Evolutionary conservation across 1,140 invertebrate species (phyloP).

Genomic region (Dreissena rostriformis): DNA sequence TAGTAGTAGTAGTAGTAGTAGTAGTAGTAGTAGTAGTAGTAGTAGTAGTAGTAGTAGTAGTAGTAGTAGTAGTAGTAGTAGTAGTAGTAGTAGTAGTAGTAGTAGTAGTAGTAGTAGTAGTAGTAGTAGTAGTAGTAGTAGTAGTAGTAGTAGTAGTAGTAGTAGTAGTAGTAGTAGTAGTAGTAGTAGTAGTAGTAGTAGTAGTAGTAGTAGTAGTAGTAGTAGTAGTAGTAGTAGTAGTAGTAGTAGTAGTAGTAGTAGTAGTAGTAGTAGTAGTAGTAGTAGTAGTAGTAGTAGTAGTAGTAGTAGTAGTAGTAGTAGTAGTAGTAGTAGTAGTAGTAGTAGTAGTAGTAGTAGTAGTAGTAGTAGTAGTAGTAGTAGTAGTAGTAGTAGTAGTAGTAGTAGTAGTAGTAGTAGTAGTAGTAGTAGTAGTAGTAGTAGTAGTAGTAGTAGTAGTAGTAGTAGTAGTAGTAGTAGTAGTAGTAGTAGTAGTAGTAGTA

Average conservation of each 20-base stretch:
- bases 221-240: neutral
- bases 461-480: neutral
- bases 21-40: conserved; percentile 38
- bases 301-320: conserved; percentile 21
- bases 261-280: conserved; percentile 10
- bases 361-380: conserved; percentile 19
- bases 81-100: conserved; percentile 19
- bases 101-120: neutral
- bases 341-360: conserved; percentile 5
- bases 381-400: conserved; percentile 22
- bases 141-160: neutral
- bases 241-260: conserved; percentile 9
- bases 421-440: conserved; percentile 27
- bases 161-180: neutral
- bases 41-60: conserved; percentile 20
- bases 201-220: neutral
- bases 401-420: conserved; percentile 26
- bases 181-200: neutral
- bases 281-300: conserved; percentile 15
- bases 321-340: conserved; percentile 19
- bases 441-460: conserved; percentile 23
- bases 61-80: conserved; percentile 30
- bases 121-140: conserved; percentile 10
- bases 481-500: too few species aligned
- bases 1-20: conserved; percentile 37